Conservation (phyloP, 2,797 vertebrate species). For the Oreochromis grahami region DNA sequence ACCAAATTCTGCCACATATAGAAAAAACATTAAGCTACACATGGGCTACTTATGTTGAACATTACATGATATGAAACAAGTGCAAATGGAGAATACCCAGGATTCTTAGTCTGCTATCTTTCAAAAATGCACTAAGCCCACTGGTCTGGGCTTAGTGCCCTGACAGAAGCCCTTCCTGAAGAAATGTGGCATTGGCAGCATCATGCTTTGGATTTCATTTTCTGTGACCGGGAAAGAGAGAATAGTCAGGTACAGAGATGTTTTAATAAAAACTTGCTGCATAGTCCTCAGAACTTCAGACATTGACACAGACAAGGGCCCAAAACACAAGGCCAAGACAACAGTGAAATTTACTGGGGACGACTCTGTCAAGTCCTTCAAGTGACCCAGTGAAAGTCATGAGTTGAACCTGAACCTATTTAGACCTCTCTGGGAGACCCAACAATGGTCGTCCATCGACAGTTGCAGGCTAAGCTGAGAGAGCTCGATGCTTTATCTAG, state of each 20-base stretch:
- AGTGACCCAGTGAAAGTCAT: neutral
- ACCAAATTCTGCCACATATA: neutral
- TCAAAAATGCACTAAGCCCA: neutral
- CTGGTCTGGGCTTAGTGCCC: neutral
- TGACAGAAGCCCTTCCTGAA: neutral
- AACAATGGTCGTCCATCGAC: neutral
- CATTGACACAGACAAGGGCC: neutral
- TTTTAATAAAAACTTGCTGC: neutral
- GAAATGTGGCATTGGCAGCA: neutral
- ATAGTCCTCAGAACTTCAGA: neutral
- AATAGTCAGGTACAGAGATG: neutral
- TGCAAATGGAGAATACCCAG: neutral
- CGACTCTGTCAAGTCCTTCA: neutral
- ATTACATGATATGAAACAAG: neutral
- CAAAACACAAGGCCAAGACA: neutral
- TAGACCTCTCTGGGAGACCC: neutral
- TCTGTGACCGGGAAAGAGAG: neutral
- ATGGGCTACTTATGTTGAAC: neutral
- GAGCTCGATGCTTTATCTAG: neutral
- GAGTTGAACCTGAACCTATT: neutral
- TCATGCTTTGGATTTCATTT: neutral
- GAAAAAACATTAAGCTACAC: neutral
- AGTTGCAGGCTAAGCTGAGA: neutral
- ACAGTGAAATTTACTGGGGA: neutral
- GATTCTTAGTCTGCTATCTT: neutral